A percentile compares a stretch with the other conserved stretches of the same genome.
phyloP scores from a whole-genome alignment of 2,113 vertebrate genomes.

The Antechinus flavipes region DNA sequence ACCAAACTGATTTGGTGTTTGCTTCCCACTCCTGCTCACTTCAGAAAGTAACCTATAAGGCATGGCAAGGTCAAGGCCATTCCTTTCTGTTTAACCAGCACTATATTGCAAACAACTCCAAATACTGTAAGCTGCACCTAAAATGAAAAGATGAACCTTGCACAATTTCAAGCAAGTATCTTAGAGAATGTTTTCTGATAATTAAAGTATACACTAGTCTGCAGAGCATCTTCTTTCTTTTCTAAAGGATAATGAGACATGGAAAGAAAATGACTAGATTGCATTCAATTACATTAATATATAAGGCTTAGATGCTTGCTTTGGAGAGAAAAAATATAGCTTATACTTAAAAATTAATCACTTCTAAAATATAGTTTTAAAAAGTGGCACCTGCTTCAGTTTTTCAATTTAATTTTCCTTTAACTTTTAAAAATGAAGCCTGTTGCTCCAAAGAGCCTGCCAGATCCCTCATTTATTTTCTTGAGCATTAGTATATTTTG shows the following conservation, averaged over 20 bases:
- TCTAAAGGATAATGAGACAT: conserved; percentile 71
- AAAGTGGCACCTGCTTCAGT: not conserved
- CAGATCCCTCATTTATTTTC: conserved; percentile 53
- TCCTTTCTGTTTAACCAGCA: not conserved
- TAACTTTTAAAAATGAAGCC: conserved; percentile 34
- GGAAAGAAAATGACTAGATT: conserved; percentile 73
- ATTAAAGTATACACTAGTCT: conserved; percentile 34
- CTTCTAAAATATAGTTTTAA: not conserved
- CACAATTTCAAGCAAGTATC: not conserved
- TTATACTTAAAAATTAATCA: conserved; percentile 17
- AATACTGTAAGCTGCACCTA: not conserved
- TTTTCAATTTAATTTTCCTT: conserved; percentile 12
- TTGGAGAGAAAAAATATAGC: conserved; percentile 62
- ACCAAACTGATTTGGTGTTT: not conserved
- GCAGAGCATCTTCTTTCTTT: conserved; percentile 61
- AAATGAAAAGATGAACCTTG: not conserved
- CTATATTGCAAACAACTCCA: not conserved
- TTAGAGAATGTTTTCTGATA: not conserved
- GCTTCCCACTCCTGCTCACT: not conserved
- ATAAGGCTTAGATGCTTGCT: conserved; percentile 69
- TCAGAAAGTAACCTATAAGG: not conserved
- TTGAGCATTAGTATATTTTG: conserved; percentile 32
- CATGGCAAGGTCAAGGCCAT: not conserved
- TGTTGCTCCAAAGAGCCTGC: conserved; percentile 2
- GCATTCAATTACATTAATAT: conserved; percentile 61